Conservation (phyloP, 2,113 vertebrate genomes). For the Grammomys surdaster region DNA sequence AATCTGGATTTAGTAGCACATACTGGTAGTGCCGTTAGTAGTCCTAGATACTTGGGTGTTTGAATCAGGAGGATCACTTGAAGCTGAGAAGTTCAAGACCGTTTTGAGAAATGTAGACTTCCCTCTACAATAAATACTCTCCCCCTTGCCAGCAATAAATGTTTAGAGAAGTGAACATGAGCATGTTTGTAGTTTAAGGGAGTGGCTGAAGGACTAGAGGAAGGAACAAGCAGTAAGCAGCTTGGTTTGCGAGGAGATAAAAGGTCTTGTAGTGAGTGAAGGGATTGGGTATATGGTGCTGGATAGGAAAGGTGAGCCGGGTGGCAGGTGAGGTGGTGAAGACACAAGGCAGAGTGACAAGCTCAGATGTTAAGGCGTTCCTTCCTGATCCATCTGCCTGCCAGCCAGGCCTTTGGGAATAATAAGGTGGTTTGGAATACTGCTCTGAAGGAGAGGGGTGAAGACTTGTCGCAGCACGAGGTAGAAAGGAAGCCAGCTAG, state of each 20-base stretch:
- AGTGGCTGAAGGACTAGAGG: neutral
- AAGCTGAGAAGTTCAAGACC: neutral
- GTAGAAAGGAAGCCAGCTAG: conserved; percentile 34
- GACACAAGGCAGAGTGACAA: neutral
- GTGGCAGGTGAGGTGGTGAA: neutral
- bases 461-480: neutral
- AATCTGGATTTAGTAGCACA: neutral
- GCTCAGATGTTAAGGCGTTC: neutral
- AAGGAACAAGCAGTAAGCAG: neutral
- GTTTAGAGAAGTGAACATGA: neutral
- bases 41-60: neutral
- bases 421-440: neutral
- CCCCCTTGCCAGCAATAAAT: neutral
- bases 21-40: too few species aligned
- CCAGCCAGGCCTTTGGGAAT: neutral
- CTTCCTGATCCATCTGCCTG: neutral
- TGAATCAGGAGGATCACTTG: neutral
- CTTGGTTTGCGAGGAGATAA: neutral
- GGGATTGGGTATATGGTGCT: neutral
- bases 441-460: neutral
- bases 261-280: neutral
- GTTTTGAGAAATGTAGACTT: neutral
- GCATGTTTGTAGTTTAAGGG: neutral
- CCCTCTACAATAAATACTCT: neutral
- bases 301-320: neutral